Base-by-base conservation (phyloP, 2,888 invertebrate genomes). In the Petrolisthes manimaculis region DNA sequence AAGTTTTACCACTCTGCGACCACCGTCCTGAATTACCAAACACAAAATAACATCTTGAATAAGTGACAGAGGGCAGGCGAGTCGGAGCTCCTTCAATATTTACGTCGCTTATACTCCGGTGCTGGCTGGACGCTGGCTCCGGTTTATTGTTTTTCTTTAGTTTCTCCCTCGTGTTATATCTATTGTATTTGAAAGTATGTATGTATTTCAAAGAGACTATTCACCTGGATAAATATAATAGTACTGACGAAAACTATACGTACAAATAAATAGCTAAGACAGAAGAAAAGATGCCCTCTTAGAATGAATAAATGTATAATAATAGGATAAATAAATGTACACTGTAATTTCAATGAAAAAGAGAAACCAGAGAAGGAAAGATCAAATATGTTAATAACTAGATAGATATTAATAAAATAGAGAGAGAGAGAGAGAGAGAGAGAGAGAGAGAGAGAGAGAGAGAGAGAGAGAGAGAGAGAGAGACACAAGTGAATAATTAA, bases 391-490 rank as follows among this genome's bases (percentile, higher is more conserved):
- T 6, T 77, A 51, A 18, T 51, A 8, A 21, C 12, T 77, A 12
- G 18, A 77, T 24, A n/a, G 21, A n/a, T 6, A 12, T 24, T 37
- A 21, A 12, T 21, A 4, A 9, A 9, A 9, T 9, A 75, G 75
- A 37, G 24, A 75, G 37, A 21, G 75, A 79, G 79, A 54, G 79
- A 79, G 37, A 55, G 79, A 54, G n/a, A 54, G 55, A 54, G n/a
- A 37, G 18, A 61, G 56, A 21, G 24, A 80, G 21, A 21, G 80
- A 79, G 21, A 55, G 55, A 55, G 8, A 55, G 79, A 9, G 55
- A 79, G 21, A 21, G 82, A 18, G 53, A 54, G 51, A 21, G 21
- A 37, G 54, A 21, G 71, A n/a, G 75, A 55, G 75, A 24, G 14
- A n/a, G 3, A n/a, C 18, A 21, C 21, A 3, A 3, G 37, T 12